Evolutionary conservation across 2,113 vertebrate species (phyloP).

Genomic region (Phalacrocorax brasilianus): DNA sequence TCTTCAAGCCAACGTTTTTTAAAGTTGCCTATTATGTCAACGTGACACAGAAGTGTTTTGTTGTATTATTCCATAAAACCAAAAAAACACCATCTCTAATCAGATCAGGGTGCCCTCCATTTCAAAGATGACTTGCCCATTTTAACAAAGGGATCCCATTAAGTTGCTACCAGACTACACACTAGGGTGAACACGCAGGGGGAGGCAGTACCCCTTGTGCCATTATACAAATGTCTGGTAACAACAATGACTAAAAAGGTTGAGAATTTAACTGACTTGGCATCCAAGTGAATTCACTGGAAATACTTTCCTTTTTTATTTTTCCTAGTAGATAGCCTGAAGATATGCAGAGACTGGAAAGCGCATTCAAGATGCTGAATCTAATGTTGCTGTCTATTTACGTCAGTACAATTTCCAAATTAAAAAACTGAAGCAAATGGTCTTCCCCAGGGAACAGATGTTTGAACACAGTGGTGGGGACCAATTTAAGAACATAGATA

Average conservation of each 20-base stretch:
- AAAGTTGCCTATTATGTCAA: not conserved
- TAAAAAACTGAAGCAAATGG: constrained; percentile 25
- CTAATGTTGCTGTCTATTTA: constrained; percentile 25
- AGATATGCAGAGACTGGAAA: constrained; percentile 31
- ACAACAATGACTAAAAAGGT: not conserved
- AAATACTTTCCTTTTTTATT: not conserved
- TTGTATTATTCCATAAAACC: not conserved
- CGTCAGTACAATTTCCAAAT: constrained; percentile 13
- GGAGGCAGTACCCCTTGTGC: not conserved
- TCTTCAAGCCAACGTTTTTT: not conserved
- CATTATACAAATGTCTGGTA: not conserved
- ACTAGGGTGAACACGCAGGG: not conserved
- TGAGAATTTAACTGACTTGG: constrained; percentile 6
- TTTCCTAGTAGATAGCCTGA: constrained; percentile 4
- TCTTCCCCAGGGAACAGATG: constrained; percentile 9
- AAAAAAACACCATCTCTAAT: not conserved
- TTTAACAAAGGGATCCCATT: not conserved
- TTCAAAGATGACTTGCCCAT: not conserved
- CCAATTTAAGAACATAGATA: not conserved
- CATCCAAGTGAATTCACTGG: not conserved
- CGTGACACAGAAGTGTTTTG: not conserved
- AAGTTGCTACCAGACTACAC: not conserved
- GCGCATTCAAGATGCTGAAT: not conserved
- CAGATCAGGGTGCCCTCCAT: not conserved
- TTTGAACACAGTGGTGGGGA: not conserved